A percentile compares a stretch with the other conserved stretches of the same genome.
Evolutionary conservation across 2,113 vertebrate genomes (phyloP).

Genomic region (Brachyhypopomus gauderio): DNA sequence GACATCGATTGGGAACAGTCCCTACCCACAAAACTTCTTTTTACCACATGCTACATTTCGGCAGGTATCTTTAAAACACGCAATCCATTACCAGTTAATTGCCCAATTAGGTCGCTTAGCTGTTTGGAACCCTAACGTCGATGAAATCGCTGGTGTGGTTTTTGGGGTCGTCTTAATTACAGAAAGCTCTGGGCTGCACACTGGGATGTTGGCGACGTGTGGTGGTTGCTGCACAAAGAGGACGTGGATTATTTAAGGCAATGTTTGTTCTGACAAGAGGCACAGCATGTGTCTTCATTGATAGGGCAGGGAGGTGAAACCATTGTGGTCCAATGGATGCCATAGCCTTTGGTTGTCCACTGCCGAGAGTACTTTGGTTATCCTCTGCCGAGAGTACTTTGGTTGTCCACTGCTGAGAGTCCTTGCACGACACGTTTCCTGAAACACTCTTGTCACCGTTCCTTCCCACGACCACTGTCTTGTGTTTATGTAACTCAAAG

Average conservation of each 20-base stretch:
- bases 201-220: neutral
- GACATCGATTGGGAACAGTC: neutral
- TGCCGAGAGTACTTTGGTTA: no score
- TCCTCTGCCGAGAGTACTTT: no score
- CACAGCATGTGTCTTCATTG: no score
- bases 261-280: neutral
- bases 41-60: neutral
- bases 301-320: no score
- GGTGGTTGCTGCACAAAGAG: neutral
- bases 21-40: neutral
- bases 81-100: slow-evolving; percentile 17
- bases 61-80: neutral
- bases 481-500: no score
- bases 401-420: no score
- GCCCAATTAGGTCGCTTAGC: slow-evolving; percentile 11
- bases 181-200: neutral
- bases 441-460: no score
- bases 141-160: neutral
- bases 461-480: no score
- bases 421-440: no score
- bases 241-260: neutral
- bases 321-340: no score
- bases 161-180: neutral
- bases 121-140: neutral
- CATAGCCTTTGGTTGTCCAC: no score